phyloP scores from a whole-genome alignment of 2,113 vertebrate genomes.

The Rutilus rutilus region DNA sequence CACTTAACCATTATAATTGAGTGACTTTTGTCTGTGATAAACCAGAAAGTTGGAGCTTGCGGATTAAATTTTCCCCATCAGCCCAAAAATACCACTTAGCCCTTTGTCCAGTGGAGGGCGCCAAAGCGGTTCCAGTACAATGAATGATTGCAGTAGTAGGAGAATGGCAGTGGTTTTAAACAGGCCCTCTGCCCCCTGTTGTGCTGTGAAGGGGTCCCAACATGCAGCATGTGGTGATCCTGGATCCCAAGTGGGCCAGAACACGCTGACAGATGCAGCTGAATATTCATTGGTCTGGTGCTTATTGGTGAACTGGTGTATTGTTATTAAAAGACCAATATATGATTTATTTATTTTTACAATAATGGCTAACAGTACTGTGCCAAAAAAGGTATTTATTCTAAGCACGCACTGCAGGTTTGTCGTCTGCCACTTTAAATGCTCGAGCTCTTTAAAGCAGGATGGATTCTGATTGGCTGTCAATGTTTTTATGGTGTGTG shows the following conservation, averaged over 20 bases:
- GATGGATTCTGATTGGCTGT: too few species aligned
- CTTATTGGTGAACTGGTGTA: constrained; percentile 56
- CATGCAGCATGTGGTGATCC: constrained; percentile 42
- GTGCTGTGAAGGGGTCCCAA: neutral
- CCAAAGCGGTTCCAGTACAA: neutral
- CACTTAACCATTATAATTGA: neutral
- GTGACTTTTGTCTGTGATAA: neutral
- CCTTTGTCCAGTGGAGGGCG: neutral
- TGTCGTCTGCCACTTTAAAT: too few species aligned
- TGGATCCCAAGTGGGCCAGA: constrained; percentile 13
- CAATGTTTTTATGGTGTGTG: too few species aligned
- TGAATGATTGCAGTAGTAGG: neutral
- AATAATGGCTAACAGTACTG: neutral
- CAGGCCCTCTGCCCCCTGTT: neutral
- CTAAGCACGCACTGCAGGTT: too few species aligned
- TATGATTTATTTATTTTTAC: neutral
- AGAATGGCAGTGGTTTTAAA: neutral
- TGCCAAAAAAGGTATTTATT: neutral
- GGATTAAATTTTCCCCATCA: neutral
- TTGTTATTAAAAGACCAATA: neutral
- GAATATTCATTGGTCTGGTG: constrained; percentile 64
- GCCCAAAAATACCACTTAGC: neutral
- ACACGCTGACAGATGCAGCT: constrained; percentile 61
- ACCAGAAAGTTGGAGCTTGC: neutral
- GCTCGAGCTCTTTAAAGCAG: too few species aligned